Percentiles rank a stretch among this genome's conserved stretches.
These are phyloP conservation scores for Campoplex nolae DNA, from an alignment of 2,888 invertebrate species.

Conservation along the genomic window DNA sequence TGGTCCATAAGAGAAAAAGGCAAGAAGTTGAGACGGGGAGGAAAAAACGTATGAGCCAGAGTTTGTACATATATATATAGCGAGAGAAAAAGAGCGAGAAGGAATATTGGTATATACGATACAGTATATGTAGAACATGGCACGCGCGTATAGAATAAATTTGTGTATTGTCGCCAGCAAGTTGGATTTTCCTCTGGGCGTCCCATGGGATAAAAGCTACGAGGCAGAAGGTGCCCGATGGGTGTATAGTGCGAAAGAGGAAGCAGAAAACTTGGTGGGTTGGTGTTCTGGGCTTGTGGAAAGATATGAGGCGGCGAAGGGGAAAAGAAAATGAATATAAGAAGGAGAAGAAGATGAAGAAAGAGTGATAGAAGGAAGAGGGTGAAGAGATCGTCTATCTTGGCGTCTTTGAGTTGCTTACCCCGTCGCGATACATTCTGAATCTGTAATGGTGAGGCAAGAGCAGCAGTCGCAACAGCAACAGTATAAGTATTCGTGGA, in stretches of 20 bases:
- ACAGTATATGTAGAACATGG: constrained; percentile 61
- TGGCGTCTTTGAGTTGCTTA: constrained; percentile 73
- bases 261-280: constrained; percentile 44
- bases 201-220: constrained; percentile 65
- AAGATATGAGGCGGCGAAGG: constrained; percentile 36
- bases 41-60: constrained; percentile 36
- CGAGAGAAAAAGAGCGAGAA: constrained; percentile 16
- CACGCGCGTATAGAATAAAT: constrained; percentile 74
- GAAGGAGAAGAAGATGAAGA: constrained; percentile 48
- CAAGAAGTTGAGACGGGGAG: constrained; percentile 14
- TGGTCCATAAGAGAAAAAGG: constrained; percentile 48
- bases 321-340: constrained; percentile 26
- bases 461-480: constrained; percentile 13
- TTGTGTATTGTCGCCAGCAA: constrained; percentile 73
- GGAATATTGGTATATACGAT: constrained; percentile 45
- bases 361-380: constrained; percentile 34
- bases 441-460: constrained; percentile 70
- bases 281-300: constrained; percentile 23
- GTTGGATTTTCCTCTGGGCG: constrained; percentile 71
- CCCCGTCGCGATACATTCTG: constrained; percentile 71
- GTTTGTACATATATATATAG: constrained; percentile 22
- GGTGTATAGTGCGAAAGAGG: constrained; percentile 22
- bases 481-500: constrained; percentile 50
- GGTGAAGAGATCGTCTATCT: constrained; percentile 70
- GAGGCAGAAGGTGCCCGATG: constrained; percentile 34